Evolutionary conservation across 2,797 vertebrate species (phyloP).

Genomic region (Manis javanica): DNA sequence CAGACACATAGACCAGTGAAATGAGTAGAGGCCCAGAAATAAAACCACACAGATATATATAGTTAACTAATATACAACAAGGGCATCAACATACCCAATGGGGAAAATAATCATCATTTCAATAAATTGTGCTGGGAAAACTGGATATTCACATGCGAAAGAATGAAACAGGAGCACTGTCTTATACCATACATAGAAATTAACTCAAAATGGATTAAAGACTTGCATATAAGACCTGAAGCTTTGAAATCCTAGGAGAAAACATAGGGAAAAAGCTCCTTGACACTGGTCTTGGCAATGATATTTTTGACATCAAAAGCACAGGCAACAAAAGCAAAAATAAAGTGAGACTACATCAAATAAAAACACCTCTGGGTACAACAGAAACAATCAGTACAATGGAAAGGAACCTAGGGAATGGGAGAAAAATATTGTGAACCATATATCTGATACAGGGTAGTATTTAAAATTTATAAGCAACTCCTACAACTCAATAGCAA

Average conservation of each 20-base stretch:
- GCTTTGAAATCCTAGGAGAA: not conserved
- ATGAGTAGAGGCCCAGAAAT: not conserved
- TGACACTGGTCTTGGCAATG: not conserved
- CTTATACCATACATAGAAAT: not conserved
- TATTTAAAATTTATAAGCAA: not conserved
- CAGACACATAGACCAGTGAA: not conserved
- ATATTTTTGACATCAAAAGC: not conserved
- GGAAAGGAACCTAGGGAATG: not conserved
- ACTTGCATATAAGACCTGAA: not conserved
- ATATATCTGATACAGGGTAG: not conserved
- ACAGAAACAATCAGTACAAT: not conserved
- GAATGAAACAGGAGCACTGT: not conserved
- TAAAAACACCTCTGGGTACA: not conserved
- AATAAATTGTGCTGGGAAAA: not conserved
- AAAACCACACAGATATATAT: not conserved
- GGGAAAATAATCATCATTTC: not conserved
- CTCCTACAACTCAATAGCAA: not conserved
- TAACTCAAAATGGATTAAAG: not conserved
- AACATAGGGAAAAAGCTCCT: not conserved
- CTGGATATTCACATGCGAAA: not conserved
- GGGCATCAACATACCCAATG: not conserved
- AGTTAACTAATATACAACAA: not conserved
- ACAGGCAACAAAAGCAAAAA: not conserved
- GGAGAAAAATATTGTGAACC: not conserved
- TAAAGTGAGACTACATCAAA: not conserved